A percentile compares a stretch with the other conserved stretches of the same genome.
These are phyloP conservation scores for Gymnogyps californianus DNA, from an alignment of 2,113 vertebrate genomes.

Conservation along the genomic window DNA sequence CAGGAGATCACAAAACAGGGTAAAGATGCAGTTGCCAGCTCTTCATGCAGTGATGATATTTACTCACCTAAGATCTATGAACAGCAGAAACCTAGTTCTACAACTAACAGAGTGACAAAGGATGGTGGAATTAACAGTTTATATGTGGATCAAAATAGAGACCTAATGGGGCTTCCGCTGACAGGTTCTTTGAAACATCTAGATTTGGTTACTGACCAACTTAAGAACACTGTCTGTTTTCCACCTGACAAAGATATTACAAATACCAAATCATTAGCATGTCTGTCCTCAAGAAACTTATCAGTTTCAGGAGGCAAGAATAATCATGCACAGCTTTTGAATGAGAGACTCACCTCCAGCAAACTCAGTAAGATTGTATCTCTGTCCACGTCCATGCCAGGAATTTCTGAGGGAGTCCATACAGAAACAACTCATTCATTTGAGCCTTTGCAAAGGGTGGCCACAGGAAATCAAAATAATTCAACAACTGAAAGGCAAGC, in stretches of 20 bases:
- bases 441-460: background rate
- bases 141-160: background rate
- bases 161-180: fast-evolving
- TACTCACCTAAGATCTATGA: background rate
- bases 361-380: background rate
- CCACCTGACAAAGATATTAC: background rate
- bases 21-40: background rate
- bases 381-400: background rate
- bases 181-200: background rate
- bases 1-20: background rate
- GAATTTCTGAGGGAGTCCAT: background rate
- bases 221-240: background rate
- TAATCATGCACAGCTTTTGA: background rate
- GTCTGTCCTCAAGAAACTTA: background rate
- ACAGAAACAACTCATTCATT: background rate
- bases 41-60: background rate
- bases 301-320: background rate
- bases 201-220: background rate
- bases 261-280: background rate
- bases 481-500: background rate
- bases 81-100: background rate
- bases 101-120: background rate
- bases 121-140: background rate
- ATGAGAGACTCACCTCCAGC: background rate
- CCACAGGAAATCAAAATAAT: background rate